A percentile compares a stretch with the other conserved stretches of the same genome.
phyloP scores from a whole-genome alignment of 2,888 invertebrate genomes.

The Synergus japonicus region DNA sequence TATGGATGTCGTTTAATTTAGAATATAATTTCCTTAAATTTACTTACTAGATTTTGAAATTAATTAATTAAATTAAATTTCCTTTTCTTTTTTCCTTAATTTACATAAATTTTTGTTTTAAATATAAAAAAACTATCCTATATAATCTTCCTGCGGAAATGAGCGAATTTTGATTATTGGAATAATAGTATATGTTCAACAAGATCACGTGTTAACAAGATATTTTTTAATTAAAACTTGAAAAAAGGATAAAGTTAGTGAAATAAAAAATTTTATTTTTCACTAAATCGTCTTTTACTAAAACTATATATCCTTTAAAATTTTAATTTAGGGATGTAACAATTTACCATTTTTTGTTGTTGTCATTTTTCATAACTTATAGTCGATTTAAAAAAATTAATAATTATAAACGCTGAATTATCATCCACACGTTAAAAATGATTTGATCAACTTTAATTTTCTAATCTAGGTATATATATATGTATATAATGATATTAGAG shows the following conservation, averaged over 20 bases:
- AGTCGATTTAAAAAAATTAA: not conserved
- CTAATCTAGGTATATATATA: slow-evolving; percentile 9
- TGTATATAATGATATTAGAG: slow-evolving; percentile 54
- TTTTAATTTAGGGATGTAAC: too few relatives aligned
- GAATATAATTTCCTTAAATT: slow-evolving; percentile 25
- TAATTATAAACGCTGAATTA: slow-evolving; percentile 2
- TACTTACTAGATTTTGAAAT: not conserved
- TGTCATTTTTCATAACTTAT: not conserved
- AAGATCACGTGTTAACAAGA: slow-evolving; percentile 7
- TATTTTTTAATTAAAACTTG: not conserved
- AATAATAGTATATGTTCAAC: slow-evolving; percentile 15
- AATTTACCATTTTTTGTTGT: not conserved
- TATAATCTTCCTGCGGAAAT: not conserved
- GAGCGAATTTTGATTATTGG: slow-evolving; percentile 26
- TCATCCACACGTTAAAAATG: slow-evolving; percentile 1
- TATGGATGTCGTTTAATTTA: not conserved
- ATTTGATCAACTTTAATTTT: slow-evolving; percentile 16
- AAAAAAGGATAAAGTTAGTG: not conserved
- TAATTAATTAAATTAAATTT: not conserved
- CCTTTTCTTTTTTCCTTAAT: not conserved
- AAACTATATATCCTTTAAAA: not conserved
- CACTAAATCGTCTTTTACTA: not conserved
- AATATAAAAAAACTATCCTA: slow-evolving; percentile 25
- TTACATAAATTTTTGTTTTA: not conserved
- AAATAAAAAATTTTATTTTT: not conserved